Base-by-base conservation (phyloP, 2,797 vertebrate genomes). In the Macropus fuliginosus region DNA sequence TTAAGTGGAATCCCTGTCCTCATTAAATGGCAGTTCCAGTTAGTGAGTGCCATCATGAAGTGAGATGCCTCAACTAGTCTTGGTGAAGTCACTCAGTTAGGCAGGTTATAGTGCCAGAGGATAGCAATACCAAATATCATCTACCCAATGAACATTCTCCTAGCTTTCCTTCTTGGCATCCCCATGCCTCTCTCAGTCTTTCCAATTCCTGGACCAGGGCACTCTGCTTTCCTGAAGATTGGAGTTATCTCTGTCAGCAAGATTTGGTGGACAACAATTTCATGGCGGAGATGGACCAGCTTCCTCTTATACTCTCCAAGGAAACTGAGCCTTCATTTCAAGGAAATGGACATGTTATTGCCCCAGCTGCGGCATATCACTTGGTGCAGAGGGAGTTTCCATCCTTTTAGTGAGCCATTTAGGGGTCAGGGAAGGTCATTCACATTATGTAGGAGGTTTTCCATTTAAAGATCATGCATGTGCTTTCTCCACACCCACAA, bases 361-460 rank as follows among this genome's bases (percentile, higher is more conserved):
- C 46, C 93, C 93, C 87, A 31, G 12, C 46, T 55, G 24, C 14
- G 89, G 24, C 0, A 54, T 55, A 89, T 55, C 50, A 24, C 2
- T 52, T 29, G 31, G 29, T 87, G 34, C n/a, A 29, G 54, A 94
- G 55, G n/a, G 90, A 92, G 92, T 52, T 93, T 4, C 34, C 54
- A 59, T 6, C 21, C 18, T 91, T 74, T 91, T 34, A 93, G 57
- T 2, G 62, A 96, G 89, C 92, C 2, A 46, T n/a, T 46, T 46
- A 54, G 89, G 59, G 54, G 54, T 95, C 74, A 34, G 52, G 21
- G 95, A 96, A 95, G 91, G 50, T 62, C 92, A 95, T 66, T 66
- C 90, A 54, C 55, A 57, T 59, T 56, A 81, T 91, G 28, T 54
- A 91, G 87, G 66, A 91, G 10, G 66, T 91, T 92, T 96, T 46